Conservation (phyloP, 1,140 invertebrate genomes). For the Rhopalosiphum maidis region DNA sequence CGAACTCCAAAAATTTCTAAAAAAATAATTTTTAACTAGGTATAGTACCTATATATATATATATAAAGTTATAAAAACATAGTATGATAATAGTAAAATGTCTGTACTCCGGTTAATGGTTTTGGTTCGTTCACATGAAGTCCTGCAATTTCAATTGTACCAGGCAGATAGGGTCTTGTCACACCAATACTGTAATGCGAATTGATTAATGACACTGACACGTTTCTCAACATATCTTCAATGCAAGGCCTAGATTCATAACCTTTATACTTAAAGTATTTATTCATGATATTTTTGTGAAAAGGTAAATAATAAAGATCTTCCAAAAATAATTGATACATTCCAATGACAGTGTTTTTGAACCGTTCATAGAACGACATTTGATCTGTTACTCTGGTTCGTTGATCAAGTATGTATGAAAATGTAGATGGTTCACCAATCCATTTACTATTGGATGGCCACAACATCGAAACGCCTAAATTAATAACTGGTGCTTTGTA, state of each 20-base stretch:
- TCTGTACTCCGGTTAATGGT: slow-evolving; percentile 51
- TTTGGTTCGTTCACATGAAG: slow-evolving; percentile 64
- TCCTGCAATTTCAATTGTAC: slow-evolving; percentile 69
- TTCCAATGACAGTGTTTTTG: slow-evolving; percentile 52
- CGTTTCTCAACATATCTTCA: slow-evolving; percentile 61
- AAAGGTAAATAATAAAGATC: slow-evolving; percentile 58
- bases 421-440: slow-evolving; percentile 30
- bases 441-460: slow-evolving; percentile 47
- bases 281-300: slow-evolving; percentile 48
- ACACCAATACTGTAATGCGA: slow-evolving; percentile 66
- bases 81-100: neutral
- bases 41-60: neutral
- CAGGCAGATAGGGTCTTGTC: slow-evolving; percentile 64
- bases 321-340: slow-evolving; percentile 25
- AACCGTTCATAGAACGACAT: slow-evolving; percentile 66
- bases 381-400: slow-evolving; percentile 61
- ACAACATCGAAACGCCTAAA: slow-evolving; percentile 67
- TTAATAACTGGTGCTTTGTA: slow-evolving; percentile 61
- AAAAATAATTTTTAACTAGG: neutral
- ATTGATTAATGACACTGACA: slow-evolving; percentile 67
- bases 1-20: slow-evolving; percentile 57
- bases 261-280: slow-evolving; percentile 59
- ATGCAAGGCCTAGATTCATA: slow-evolving; percentile 59
- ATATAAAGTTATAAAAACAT: no score
- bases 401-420: slow-evolving; percentile 58